Conservation (phyloP, 2,113 vertebrate species). For the Carettochelys insculpta region DNA sequence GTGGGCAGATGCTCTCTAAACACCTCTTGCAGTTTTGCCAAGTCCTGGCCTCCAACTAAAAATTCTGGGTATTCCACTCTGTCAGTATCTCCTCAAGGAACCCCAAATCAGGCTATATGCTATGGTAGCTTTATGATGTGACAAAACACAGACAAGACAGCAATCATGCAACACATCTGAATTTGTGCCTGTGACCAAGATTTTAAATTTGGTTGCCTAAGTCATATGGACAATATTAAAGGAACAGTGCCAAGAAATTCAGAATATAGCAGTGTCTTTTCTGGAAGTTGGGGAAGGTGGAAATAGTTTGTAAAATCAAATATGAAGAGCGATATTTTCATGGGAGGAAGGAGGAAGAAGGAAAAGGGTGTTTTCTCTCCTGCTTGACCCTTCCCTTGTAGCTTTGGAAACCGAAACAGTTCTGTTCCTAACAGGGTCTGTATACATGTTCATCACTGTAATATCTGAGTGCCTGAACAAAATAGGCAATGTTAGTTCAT, state of each 20-base stretch:
- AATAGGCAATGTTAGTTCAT: background rate
- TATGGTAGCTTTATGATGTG: background rate
- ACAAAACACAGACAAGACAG: background rate
- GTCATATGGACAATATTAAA: fast-evolving
- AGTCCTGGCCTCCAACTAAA: background rate
- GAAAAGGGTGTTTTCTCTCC: background rate
- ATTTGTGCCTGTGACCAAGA: background rate
- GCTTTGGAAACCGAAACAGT: slow-evolving; percentile 18
- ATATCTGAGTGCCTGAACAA: slow-evolving; percentile 43
- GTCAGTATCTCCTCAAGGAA: background rate
- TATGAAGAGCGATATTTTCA: background rate
- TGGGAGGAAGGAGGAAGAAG: fast-evolving
- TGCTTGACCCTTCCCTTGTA: background rate
- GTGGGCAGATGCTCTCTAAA: background rate
- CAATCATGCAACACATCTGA: background rate
- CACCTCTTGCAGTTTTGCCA: background rate
- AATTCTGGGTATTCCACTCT: background rate
- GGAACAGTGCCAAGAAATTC: background rate
- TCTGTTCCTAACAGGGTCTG: slow-evolving; percentile 11
- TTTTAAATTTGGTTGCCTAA: background rate
- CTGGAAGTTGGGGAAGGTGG: background rate
- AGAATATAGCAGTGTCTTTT: background rate
- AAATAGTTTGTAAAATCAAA: background rate
- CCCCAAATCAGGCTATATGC: background rate
- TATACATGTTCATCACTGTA: background rate